Evolutionary conservation across 2,113 vertebrate species (phyloP), one percentile per base, ranked within the genome.

Genomic region (Oryzias melastigma): DNA sequence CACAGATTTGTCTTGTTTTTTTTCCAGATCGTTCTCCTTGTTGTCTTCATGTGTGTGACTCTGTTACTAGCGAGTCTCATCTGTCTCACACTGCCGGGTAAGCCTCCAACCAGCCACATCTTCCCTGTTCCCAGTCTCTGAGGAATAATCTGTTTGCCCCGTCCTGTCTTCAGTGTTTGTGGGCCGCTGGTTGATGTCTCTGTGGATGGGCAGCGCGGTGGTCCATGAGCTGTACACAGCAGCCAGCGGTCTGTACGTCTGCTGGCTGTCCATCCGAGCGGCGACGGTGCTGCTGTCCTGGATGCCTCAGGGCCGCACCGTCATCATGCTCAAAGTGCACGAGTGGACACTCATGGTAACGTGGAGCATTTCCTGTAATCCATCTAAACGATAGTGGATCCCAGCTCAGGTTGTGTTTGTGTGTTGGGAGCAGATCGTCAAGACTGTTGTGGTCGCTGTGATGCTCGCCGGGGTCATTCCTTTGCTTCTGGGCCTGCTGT

Each of bases 161-260:
- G 10, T 16, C 18, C 40, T 17, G 48, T 44, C 47, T 22, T 8
- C 82, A 98, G 97, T 99, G 61, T 96, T 92, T 45, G 93, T 93
- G 56, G 97, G 97, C 29, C 95, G 97, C 49, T 99, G 95, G 95
- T 68, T 99, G 51, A 99, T 99, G 96, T 98, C 96, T 0, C 96
- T 99, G 87, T 99, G 96, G 97, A 98, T 95, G 52, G 97, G 96
- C 46, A 93, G 91, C 15, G 93, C 95, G 57, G 93, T 95, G 89
- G 96, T 98, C 67, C 97, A 99, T 2, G 97, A 99, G 54, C 88
- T 99, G 18, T 99, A 99, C 90, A 99, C 97, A 2, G 96, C 97
- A 19, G 96, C 96, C 0, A 97, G 96, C 46, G 97, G 97, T 45
- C 94, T 99, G 1, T 99, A 98, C 16, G 92, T 97, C 45, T 99